Base-by-base conservation (phyloP, 2,797 vertebrate species). In the Cynodonichthys magdalenae region DNA sequence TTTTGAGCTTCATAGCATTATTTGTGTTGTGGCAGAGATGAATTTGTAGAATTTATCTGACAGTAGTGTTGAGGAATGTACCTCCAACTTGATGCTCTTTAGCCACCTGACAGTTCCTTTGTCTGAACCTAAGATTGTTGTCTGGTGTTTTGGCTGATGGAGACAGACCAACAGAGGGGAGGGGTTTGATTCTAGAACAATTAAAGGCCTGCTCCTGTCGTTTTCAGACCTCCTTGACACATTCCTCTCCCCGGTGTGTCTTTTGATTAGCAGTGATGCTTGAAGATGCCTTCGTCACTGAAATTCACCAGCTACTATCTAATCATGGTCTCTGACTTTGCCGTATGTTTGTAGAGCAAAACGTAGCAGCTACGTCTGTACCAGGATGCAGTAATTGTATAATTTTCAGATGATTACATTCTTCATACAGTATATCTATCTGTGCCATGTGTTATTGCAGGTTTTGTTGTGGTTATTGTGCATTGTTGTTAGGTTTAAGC, bases 241-340 rank as follows among this genome's bases (percentile, higher is more conserved):
- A 93, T 94, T 93, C 89, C 87, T 74, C 73, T 78, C 46, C 51
- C 45, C 53, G 6, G 81, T 91, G 92, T 87, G 85, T 85, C 88
- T 91, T 92, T 90, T 90, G 85, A 92, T 93, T 94, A 92, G 87
- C 83, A 74, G 39, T 53, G 8, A 63, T 65, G 71, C 80, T 84
- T 79, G 85, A 92, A 89, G 79, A 75, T n/a, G 66, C 34, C 70
- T 55, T 58, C 6, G 62, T 84, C 73, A 71, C 62, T 64, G 46
- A 88, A 92, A 93, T 92, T 80, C 91, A 44, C 31, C 89, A 85
- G 69, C 71, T 59, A 28, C 71, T 74, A 42, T 90, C 88, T 94
- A 93, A 93, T 92, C 83, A 87, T 72, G 72, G 53, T 54, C 66
- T 64, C 44, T 60, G 46, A 60, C 54, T 52, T 61, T 66, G 12